Base-by-base conservation (phyloP, 2,888 invertebrate species). In the Amorpha juglandis region DNA sequence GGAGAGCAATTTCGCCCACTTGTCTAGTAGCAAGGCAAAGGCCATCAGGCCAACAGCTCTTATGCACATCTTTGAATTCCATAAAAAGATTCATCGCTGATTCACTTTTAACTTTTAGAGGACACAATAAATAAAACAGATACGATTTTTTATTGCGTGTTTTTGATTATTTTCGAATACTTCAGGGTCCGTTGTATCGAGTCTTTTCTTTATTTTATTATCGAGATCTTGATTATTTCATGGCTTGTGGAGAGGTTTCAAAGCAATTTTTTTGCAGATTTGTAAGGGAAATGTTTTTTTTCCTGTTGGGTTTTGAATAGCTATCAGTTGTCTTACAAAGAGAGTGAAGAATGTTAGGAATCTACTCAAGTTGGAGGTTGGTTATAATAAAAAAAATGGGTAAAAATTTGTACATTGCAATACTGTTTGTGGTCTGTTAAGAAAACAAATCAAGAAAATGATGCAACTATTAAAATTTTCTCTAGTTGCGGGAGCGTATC, bases 61-160 rank as follows among this genome's bases (percentile, higher is more conserved):
- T 58, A 42, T 53, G 53, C 53, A 53, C 35, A 35, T 35, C 53
- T 33, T 19, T 42, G 38, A 12, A 58, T 58, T 19, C 55, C 38
- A 16, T 42, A 58, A 42, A 42, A 16, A 38, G 16, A 42, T 9
- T 16, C 21, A 6, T 52, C 19, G 19, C 19, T 38, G 58, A 58
- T 58, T 58, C 58, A 58, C 42, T 58, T 55, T 55, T 9, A 55
- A 38, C 55, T 55, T 55, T 58, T 58, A 42, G 58, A 19, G 19
- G 42, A 42, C 8, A 35, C 58, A 42, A 58, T 58, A 58, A 58
- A 58, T 58, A 19, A 38, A 42, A 58, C 58, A 19, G 6, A 38
- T 58, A 58, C 16, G 38, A 38, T 33, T 53, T 35, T 35, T 53
- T 53, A 53, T 53, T 35, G 53, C 53, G 27, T 53, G 19, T 58